Percentiles rank a stretch among this genome's conserved stretches.
These are phyloP conservation scores for Stomorhina lunata DNA, from an alignment of 2,888 invertebrate species.

Conservation along the genomic window DNA sequence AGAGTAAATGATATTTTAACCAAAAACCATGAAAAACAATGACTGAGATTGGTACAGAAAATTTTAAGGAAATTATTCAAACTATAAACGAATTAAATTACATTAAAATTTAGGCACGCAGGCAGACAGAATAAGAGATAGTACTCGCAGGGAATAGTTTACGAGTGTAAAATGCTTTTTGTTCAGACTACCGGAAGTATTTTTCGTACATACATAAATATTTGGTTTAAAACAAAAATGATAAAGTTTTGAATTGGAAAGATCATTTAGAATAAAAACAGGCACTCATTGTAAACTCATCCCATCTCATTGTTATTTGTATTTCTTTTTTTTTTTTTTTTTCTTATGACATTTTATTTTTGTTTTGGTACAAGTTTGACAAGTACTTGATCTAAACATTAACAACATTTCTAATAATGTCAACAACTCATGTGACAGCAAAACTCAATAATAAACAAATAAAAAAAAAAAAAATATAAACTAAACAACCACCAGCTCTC, in stretches of 20 bases:
- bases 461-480: slow-evolving; percentile 16
- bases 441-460: slow-evolving; percentile 1
- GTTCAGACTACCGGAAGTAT: slow-evolving; percentile 70
- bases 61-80: slow-evolving; percentile 5
- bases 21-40: background rate
- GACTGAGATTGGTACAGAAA: background rate
- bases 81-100: slow-evolving; percentile 61
- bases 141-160: background rate
- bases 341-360: slow-evolving; percentile 9
- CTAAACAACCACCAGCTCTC: background rate
- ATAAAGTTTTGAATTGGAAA: background rate
- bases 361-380: slow-evolving; percentile 48
- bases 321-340: too few relatives aligned
- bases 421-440: slow-evolving; percentile 35
- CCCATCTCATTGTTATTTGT: slow-evolving; percentile 5
- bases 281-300: background rate
- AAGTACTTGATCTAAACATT: slow-evolving; percentile 53
- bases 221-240: slow-evolving; percentile 10
- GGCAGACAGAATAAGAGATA: background rate
- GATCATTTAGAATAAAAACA: background rate
- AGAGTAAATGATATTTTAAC: slow-evolving; percentile 51
- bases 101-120: slow-evolving; percentile 50
- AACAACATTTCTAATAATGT: slow-evolving; percentile 26
- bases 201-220: slow-evolving; percentile 3
- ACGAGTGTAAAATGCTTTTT: background rate